Base-by-base conservation (phyloP, 2,113 vertebrate species). In the Apteryx owenii region DNA sequence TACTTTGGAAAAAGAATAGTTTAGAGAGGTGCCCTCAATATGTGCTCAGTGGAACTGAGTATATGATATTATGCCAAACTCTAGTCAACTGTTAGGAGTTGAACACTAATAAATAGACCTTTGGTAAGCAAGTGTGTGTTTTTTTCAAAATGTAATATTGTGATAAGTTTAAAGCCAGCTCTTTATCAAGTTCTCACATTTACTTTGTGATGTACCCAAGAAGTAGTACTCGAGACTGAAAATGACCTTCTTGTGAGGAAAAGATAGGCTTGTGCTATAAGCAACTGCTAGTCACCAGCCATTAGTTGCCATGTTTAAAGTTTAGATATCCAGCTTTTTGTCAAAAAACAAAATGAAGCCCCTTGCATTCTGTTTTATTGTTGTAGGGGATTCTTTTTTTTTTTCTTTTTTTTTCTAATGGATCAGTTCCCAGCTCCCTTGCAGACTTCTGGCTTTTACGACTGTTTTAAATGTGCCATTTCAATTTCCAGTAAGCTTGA, bases 401-500 rank as follows among this genome's bases (percentile, higher is more conserved):
- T 56, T 40, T 93, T 56, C n/a, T 91, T 95, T 46, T 46, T 31
- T 16, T 38, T 38, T 94, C 91, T 56, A 36, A 21, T 85, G 25
- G 53, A 60, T 85, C 19, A 10, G 54, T 93, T 91, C 25, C 28
- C 64, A 75, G 53, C 50, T 85, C 36, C 53, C 85, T 87, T 94
- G 29, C 60, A 85, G 40, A 23, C 77, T 93, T 91, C 44, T 68
- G 78, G 71, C 23, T 89, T 92, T 95, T 94, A 90, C 71, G 81
- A 88, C 61, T 85, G 53, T 88, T 91, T 82, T 80, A 89, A 94
- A 91, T 83, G 68, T 85, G 62, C 36, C 36, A 38, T 83, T 89
- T 97, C 84, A 70, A 7, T 90, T 96, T 93, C 54, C 62, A 68
- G 68, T 95, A 94, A 91, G 50, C 85, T 88, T 94, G 71, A 94